Evolutionary conservation across 2,797 vertebrate genomes (phyloP), one percentile per base, ranked within the genome.

Genomic region (Nyctibius grandis): DNA sequence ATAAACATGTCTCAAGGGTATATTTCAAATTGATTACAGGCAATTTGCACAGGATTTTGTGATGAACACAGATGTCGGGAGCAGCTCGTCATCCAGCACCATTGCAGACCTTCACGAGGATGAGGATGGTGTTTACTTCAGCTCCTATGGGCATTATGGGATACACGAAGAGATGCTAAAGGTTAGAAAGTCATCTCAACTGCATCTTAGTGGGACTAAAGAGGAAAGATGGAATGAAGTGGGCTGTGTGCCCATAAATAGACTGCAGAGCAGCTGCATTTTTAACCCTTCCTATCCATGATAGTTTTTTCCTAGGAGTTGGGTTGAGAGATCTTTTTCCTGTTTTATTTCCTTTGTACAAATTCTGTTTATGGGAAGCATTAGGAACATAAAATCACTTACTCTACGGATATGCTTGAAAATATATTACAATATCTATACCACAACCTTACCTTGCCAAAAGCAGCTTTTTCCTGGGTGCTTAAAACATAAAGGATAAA

Each of bases 121-220:
- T 7, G 99, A 99, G 94, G 99, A 99, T 64, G 98, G 99, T 40
- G 98, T 99, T 96, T 99, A 99, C 97, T 99, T 99, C 98, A 98
- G 98, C 97, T 99, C 99, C 29, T 99, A 99, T 7, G 99, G 99
- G 81, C 99, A 99, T 97, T 98, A 99, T 90, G 98, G 98, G 96
- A 99, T 99, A 97, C 99, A 99, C 0, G 98, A 99, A 94, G 99
- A 99, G 97, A 99, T 99, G 99, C 98, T 99, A 63, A 99, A 99
- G 99, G 99, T 99, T 97, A 97, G 99, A 89, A 91, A 97, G 92
- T 65, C 73, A 57, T n/a, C 63, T 21, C 60, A 74, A 4, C 78
- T 80, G 72, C 29, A 2, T 78, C 93, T 94, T 50, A 22, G 76
- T 50, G n/a, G 54, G 51, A 50, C 84, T 69, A 7, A 87, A 67